Evolutionary conservation across 2,888 invertebrate species (phyloP), one percentile per base, ranked within the genome.

Genomic region (Pristionchus maxplancki): DNA sequence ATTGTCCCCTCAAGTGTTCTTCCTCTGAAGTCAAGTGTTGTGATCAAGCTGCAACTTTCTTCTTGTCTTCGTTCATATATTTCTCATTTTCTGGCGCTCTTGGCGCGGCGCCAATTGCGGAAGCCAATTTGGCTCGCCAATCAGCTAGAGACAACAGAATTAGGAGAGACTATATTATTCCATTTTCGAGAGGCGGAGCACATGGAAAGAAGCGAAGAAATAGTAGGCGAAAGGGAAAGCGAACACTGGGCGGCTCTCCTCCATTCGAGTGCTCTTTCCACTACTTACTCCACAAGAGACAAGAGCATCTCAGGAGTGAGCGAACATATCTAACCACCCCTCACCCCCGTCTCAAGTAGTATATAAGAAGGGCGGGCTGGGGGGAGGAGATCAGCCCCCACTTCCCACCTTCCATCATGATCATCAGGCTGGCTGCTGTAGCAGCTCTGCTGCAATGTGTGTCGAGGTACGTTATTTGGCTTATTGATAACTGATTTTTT

Each of bases 11-110:
- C 31, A 13, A 67, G 64, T 31, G 5, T 34, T 31, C 31, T 31
- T 31, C 31, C 64, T 31, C 24, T 31, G 64, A 67, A 67, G 64
- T 67, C 64, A 67, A 67, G 64, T 67, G 64, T 67, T 67, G 64
- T 67, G 64, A 1, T 28, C 24, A 20, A 6, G 64, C 44, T 44
- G 71, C 71, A 17, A 37, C 64, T 6, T 31, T 64, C 4, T n/a
- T n/a, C n/a, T n/a, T n/a, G n/a, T n/a, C n/a, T n/a, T n/a, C n/a
- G n/a, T n/a, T n/a, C n/a, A n/a, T n/a, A n/a, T n/a, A n/a, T n/a
- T n/a, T n/a, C n/a, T n/a, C n/a, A n/a, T n/a, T n/a, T n/a, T n/a
- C n/a, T n/a, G n/a, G n/a, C n/a, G n/a, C n/a, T n/a, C n/a, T n/a
- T n/a, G n/a, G n/a, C n/a, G n/a, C n/a, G n/a, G n/a, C n/a, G n/a